Evolutionary conservation across 2,113 vertebrate species (phyloP).

Genomic region (Tychaedon coryphoeus): DNA sequence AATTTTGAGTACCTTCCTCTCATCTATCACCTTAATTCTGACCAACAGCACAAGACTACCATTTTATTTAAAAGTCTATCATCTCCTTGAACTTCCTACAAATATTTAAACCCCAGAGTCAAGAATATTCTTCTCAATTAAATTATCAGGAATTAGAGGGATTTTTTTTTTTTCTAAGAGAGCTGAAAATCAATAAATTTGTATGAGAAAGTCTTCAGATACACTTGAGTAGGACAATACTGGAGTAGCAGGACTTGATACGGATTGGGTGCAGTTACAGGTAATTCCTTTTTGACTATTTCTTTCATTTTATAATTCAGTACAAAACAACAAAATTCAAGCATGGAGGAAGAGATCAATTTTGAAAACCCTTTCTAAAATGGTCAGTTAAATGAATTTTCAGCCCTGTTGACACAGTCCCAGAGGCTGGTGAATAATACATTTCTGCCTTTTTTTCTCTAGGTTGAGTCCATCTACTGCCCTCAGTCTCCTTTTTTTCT

Average conservation of each 20-base stretch:
- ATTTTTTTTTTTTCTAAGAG: background rate
- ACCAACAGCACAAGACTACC: background rate
- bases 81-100: background rate
- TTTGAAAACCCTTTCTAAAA: background rate
- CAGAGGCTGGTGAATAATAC: background rate
- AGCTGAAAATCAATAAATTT: background rate
- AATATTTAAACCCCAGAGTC: background rate
- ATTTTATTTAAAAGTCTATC: background rate
- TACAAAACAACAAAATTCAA: background rate
- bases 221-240: background rate
- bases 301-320: background rate
- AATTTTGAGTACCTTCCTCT: background rate
- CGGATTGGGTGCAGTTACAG: background rate
- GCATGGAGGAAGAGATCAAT: accelerated
- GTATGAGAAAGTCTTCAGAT: background rate
- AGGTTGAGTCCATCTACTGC: background rate
- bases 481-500: background rate
- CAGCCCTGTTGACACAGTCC: background rate
- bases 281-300: background rate
- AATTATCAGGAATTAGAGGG: background rate
- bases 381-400: background rate
- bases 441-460: background rate
- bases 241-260: background rate
- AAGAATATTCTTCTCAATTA: background rate
- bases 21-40: background rate